Conservation (phyloP, 92 coral and sea anemone species). For the Ricordea florida region DNA sequence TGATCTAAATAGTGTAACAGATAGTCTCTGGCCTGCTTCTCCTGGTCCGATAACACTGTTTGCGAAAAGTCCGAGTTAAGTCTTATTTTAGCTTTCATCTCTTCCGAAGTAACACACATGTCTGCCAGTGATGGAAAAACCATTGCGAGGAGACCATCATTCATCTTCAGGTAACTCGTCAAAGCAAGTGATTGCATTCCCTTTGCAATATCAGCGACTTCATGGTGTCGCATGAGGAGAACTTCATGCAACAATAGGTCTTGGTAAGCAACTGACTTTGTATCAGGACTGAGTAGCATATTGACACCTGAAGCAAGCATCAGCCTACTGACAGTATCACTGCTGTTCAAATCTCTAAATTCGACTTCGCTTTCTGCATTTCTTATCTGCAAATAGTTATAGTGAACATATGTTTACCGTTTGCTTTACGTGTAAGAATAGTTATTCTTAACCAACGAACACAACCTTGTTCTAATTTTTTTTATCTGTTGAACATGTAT, state of each 20-base stretch:
- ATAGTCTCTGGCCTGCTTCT: background rate
- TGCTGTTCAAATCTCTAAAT: background rate
- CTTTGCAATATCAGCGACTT: background rate
- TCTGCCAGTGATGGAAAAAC: background rate
- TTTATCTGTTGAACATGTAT: background rate
- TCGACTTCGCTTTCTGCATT: background rate
- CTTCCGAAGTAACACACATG: background rate
- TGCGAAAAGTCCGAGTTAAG: background rate
- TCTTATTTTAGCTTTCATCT: background rate
- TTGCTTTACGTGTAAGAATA: background rate
- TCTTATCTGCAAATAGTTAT: background rate
- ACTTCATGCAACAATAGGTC: background rate
- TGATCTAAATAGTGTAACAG: background rate
- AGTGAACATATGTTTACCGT: background rate
- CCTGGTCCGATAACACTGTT: background rate
- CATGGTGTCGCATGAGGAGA: background rate
- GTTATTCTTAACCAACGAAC: background rate
- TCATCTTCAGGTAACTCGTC: background rate
- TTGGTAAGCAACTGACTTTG: slow-evolving; percentile 1
- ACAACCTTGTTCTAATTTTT: background rate
- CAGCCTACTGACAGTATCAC: background rate
- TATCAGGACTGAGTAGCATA: background rate
- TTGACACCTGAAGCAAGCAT: background rate
- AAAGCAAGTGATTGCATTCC: background rate
- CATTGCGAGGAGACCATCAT: background rate